Percentiles rank a stretch among this genome's conserved stretches.
Evolutionary conservation across 2,797 vertebrate genomes (phyloP).

Genomic region (Periparus ater): DNA sequence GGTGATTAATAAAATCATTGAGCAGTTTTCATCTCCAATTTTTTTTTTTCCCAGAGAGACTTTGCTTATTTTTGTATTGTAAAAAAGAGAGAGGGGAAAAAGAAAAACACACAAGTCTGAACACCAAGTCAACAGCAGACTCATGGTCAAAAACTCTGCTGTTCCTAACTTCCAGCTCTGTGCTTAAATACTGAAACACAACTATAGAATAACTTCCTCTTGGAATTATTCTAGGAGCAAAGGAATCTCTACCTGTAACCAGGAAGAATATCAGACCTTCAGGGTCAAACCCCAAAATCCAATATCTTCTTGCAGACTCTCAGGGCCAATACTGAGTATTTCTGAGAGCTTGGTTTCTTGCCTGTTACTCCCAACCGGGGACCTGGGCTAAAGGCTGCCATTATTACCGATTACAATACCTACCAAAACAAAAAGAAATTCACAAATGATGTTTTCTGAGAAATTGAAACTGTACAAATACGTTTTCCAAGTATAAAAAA

Average conservation of each 20-base stretch:
- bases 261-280: slow-evolving; percentile 28
- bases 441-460: background rate
- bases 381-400: background rate
- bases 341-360: slow-evolving; percentile 18
- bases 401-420: background rate
- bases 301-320: background rate
- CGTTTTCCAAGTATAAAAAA: background rate
- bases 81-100: background rate
- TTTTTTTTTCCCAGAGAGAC: background rate
- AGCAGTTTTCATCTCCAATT: background rate
- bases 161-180: background rate
- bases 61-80: background rate
- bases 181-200: background rate
- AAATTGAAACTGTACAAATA: background rate
- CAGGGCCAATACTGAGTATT: background rate
- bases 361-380: background rate
- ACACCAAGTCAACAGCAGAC: background rate
- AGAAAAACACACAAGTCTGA: background rate
- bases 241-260: slow-evolving; percentile 13
- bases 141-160: background rate
- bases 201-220: background rate
- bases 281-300: background rate
- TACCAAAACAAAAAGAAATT: slow-evolving; percentile 30
- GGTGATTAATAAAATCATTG: background rate
- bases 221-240: slow-evolving; percentile 29